phyloP scores from a whole-genome alignment of 30 jellyfish, hydroid and myxozoan genomes.

The Nemopilema nomurai region DNA sequence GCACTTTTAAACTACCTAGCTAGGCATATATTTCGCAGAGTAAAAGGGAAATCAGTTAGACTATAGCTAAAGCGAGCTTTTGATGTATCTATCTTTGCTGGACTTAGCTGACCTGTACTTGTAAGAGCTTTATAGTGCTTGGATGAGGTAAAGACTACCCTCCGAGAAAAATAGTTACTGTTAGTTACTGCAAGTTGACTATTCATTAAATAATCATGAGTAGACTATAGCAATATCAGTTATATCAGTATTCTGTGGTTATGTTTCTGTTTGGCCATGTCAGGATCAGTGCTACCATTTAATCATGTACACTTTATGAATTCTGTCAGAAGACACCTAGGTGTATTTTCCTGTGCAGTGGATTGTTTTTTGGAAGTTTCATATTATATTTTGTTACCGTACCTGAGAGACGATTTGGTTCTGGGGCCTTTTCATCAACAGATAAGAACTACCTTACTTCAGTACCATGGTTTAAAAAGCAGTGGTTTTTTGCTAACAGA shows the following conservation, averaged over 20 bases:
- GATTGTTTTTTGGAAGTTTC: conserved; percentile 28
- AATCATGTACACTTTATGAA: conserved; percentile 12
- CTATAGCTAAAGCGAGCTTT: background rate
- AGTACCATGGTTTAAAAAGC: background rate
- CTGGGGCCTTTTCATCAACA: conserved; percentile 13
- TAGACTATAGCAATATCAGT: background rate
- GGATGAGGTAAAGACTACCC: background rate
- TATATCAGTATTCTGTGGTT: background rate
- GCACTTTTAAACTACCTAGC: background rate
- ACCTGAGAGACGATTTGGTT: conserved; percentile 8
- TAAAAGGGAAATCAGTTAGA: background rate
- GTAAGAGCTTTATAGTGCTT: conserved; percentile 1
- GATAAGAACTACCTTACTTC: conserved; percentile 1
- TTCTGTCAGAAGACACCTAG: conserved; percentile 10
- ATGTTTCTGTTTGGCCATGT: conserved; percentile 1
- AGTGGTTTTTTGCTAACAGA: conserved; percentile 7
- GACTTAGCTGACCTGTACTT: background rate
- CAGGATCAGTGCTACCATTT: conserved; percentile 7
- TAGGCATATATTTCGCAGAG: background rate
- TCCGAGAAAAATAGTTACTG: background rate
- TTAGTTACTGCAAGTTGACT: conserved; percentile 5
- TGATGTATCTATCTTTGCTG: background rate
- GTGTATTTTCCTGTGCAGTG: conserved; percentile 29
- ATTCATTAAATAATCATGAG: background rate
- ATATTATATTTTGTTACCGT: conserved; percentile 9